Conservation (phyloP, 2,797 vertebrate species). For the Pantherophis vulpinus region DNA sequence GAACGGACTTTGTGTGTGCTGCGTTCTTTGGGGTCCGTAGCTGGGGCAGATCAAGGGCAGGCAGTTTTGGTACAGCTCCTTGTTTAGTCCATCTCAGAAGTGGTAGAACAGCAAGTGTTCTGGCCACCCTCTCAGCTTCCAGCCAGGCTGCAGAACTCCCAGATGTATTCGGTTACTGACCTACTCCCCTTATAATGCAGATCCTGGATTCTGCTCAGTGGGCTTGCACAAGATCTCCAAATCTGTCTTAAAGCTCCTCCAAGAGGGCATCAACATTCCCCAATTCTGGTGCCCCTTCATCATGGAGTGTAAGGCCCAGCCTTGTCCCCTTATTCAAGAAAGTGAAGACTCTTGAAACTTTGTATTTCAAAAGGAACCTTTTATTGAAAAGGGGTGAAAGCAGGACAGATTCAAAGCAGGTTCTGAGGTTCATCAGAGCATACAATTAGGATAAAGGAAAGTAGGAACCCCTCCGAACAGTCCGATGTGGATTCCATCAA, state of each 20-base stretch:
- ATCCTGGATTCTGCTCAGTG: neutral
- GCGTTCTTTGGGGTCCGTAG: too few relatives aligned
- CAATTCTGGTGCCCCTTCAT: neutral
- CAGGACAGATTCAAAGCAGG: too few relatives aligned
- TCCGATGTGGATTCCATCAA: too few relatives aligned
- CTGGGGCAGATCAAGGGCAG: neutral
- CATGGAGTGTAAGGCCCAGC: neutral
- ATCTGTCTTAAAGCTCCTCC: too few relatives aligned
- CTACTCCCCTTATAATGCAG: neutral
- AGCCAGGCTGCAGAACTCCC: neutral
- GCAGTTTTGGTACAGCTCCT: neutral
- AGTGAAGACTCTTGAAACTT: too few relatives aligned
- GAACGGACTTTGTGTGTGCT: too few relatives aligned
- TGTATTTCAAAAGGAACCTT: too few relatives aligned
- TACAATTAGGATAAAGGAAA: too few relatives aligned
- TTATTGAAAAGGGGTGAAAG: too few relatives aligned
- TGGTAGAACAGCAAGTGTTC: neutral
- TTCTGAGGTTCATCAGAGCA: too few relatives aligned
- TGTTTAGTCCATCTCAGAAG: neutral
- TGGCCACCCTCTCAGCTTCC: neutral
- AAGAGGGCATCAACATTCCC: neutral
- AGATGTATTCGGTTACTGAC: neutral
- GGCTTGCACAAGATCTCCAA: neutral
- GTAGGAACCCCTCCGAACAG: too few relatives aligned
- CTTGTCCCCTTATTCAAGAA: too few relatives aligned